Conservation (phyloP, 2,888 invertebrate genomes). For the Buathra laborator region DNA sequence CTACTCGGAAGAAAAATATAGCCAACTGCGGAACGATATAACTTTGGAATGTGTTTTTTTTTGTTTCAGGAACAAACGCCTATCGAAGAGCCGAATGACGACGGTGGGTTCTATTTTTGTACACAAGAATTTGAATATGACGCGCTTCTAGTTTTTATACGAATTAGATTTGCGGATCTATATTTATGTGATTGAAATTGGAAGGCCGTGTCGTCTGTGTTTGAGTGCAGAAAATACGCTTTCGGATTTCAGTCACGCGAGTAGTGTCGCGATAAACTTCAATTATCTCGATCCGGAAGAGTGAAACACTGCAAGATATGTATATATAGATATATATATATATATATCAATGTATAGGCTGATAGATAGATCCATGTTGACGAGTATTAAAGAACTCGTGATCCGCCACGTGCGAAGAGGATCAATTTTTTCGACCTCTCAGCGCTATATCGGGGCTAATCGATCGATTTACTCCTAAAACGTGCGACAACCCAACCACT, state of each 20-base stretch:
- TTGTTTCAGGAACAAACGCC: slow-evolving; percentile 92
- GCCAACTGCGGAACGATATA: neutral
- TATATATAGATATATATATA: neutral
- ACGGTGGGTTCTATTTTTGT: slow-evolving; percentile 87
- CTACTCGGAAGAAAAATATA: neutral
- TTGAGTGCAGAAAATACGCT: neutral
- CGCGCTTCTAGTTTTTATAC: neutral
- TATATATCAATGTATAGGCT: neutral
- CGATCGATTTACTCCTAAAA: slow-evolving; percentile 40
- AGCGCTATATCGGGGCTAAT: slow-evolving; percentile 18
- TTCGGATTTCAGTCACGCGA: neutral
- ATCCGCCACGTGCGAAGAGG: slow-evolving; percentile 15
- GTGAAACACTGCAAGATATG: neutral
- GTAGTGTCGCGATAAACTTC: neutral
- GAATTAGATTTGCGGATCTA: neutral
- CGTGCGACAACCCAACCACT: slow-evolving; percentile 11
- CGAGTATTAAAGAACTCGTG: slow-evolving; percentile 26
- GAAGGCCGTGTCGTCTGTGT: neutral
- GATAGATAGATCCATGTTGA: slow-evolving; percentile 3
- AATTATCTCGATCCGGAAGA: slow-evolving; percentile 22
- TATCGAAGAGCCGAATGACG: slow-evolving; percentile 91
- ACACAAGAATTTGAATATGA: neutral
- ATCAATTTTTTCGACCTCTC: slow-evolving; percentile 41
- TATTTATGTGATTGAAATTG: slow-evolving; percentile 6
- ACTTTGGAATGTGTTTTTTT: slow-evolving; percentile 47